Percentiles rank a stretch among this genome's conserved stretches.
Evolutionary conservation across 2,888 invertebrate species (phyloP).

Genomic region (Nomada hirtipes): DNA sequence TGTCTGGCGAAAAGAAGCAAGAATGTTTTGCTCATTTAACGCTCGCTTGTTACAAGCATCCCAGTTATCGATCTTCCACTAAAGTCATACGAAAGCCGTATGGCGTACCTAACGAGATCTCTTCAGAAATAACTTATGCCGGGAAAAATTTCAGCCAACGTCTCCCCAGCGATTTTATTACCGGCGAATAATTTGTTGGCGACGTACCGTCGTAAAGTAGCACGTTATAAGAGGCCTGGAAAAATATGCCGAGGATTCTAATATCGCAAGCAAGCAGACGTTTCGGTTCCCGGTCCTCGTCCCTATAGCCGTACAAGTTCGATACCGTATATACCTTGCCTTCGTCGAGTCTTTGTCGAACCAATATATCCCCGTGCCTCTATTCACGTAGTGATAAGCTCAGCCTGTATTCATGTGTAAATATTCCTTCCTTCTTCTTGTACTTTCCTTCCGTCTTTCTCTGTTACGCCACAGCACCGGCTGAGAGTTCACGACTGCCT

Average conservation of each 20-base stretch:
- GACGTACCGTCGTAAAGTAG: slow-evolving; percentile 44
- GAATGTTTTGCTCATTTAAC: neutral
- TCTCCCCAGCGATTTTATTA: slow-evolving; percentile 52
- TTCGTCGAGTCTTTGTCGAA: slow-evolving; percentile 70
- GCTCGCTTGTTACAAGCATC: neutral
- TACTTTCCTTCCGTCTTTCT: slow-evolving; percentile 41
- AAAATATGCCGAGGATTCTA: slow-evolving; percentile 67
- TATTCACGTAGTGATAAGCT: slow-evolving; percentile 77
- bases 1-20: no score
- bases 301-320: slow-evolving; percentile 69
- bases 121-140: slow-evolving; percentile 38
- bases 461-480: slow-evolving; percentile 17
- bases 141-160: slow-evolving; percentile 21
- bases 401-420: slow-evolving; percentile 77
- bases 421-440: slow-evolving; percentile 69
- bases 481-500: slow-evolving; percentile 29
- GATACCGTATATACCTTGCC: slow-evolving; percentile 61
- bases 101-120: slow-evolving; percentile 15
- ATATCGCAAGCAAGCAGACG: slow-evolving; percentile 69
- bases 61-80: slow-evolving; percentile 5
- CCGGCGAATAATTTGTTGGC: slow-evolving; percentile 57
- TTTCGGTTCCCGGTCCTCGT: slow-evolving; percentile 47
- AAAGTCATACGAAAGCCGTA: neutral
- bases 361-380: slow-evolving; percentile 73
- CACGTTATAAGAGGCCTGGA: slow-evolving; percentile 35